Evolutionary conservation across 2,888 invertebrate species (phyloP), one percentile per base, ranked within the genome.

Genomic region (Andrena minutula): DNA sequence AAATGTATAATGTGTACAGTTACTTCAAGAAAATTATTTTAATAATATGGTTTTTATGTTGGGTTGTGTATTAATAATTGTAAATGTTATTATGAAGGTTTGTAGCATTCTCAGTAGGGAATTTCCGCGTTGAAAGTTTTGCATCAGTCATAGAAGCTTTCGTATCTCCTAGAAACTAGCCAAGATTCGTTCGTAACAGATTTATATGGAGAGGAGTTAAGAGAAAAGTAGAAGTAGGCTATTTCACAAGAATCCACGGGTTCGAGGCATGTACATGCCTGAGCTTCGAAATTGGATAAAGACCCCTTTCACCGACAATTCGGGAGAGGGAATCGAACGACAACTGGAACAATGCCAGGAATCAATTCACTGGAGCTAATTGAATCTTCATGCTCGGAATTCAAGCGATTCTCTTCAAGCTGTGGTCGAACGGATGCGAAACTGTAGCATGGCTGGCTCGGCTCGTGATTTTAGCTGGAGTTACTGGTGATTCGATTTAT

Each of bases 261-360:
- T 65, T 64, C 10, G 12, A 56, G 51, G 60, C 41, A 41, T 41
- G 41, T 53, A n/a, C 64, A 35, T 41, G 32, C 64, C 8, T 28
- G 23, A 35, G 68, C 61, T 80, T 75, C 53, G 65, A 86, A 80
- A 76, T 85, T 60, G 68, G n/a, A 86, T 80, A 83, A 69, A 35
- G 73, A 56, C 56, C 58, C 56, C 64, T 74, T 83, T 83, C 72
- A 75, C 60, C 61, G 74, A 49, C 47, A 30, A 69, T 75, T 72
- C 61, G 58, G 69, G 72, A 61, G 72, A 65, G 73, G 58, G 71
- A 58, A 71, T 51, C 63, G 32, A 60, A 64, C 61, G 64, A 72
- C 32, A 71, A 32, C 23, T 85, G 85, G 80, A 74, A 65, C 61
- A 63, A 74, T 10, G 85, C 86, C 86, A 85, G 64, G 51, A 58